A percentile compares a stretch with the other conserved stretches of the same genome.
Evolutionary conservation across 1,140 invertebrate genomes (phyloP).

Genomic region (Lordiphosa stackelbergi): DNA sequence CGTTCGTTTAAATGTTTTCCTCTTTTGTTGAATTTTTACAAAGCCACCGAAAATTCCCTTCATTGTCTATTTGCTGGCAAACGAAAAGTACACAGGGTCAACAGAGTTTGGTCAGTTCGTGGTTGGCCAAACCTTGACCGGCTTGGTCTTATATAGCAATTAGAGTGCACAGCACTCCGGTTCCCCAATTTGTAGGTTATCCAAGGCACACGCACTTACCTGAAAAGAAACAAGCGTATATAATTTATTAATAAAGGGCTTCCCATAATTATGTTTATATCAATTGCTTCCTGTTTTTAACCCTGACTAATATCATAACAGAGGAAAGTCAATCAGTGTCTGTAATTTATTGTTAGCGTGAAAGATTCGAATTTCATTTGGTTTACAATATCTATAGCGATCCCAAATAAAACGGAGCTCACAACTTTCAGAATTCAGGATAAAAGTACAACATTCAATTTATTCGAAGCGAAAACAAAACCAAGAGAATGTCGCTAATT

Average conservation of each 20-base stretch:
- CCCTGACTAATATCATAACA: conserved; percentile 21
- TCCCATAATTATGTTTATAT: conserved; percentile 11
- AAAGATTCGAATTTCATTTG: conserved; percentile 1
- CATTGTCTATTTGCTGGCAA: conserved; percentile 25
- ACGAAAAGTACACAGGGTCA: conserved; percentile 42
- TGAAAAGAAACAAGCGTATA: neutral
- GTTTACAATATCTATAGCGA: too few relatives aligned
- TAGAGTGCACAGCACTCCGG: conserved; percentile 1
- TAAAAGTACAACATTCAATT: too few relatives aligned
- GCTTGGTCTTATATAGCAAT: conserved; percentile 7
- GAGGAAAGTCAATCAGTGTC: neutral
- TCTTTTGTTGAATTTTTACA: neutral
- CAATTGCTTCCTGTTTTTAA: conserved; percentile 41
- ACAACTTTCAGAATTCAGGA: too few relatives aligned
- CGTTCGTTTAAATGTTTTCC: conserved; percentile 19
- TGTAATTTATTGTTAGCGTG: neutral
- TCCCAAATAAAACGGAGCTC: too few relatives aligned
- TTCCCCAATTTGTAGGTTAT: conserved; percentile 10
- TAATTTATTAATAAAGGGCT: conserved; percentile 3
- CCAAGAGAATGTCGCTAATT: too few relatives aligned
- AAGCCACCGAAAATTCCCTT: conserved; percentile 27
- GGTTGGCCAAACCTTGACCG: conserved; percentile 28
- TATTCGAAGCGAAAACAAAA: too few relatives aligned
- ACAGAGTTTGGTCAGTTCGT: conserved; percentile 1
- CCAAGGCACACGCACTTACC: too few relatives aligned